These are phyloP conservation scores for Dynastes grantii DNA, from an alignment of 2,888 invertebrate genomes.

Conservation along the genomic window DNA sequence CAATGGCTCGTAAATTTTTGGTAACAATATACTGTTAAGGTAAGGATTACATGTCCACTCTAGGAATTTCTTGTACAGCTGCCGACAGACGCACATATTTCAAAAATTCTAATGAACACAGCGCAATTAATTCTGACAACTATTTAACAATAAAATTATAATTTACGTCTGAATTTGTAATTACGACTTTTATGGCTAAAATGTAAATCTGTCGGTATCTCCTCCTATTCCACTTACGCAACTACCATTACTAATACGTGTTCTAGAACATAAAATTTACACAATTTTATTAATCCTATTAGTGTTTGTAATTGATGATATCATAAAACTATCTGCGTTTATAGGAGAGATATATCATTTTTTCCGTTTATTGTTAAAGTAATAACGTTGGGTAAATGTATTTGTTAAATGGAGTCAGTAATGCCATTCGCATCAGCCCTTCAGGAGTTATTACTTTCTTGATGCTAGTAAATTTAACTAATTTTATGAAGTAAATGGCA, in stretches of 20 bases:
- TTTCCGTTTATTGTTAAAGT: slow-evolving; percentile 15
- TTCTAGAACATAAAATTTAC: slow-evolving; percentile 40
- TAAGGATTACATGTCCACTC: not conserved
- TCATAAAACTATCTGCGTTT: slow-evolving; percentile 27
- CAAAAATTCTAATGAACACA: slow-evolving; percentile 28
- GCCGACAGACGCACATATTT: slow-evolving; percentile 24
- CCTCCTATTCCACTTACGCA: slow-evolving; percentile 26
- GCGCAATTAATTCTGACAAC: slow-evolving; percentile 34
- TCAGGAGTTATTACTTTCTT: too few species aligned
- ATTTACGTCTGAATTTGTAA: slow-evolving; percentile 39
- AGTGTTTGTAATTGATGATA: slow-evolving; percentile 34
- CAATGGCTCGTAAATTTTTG: slow-evolving; percentile 23
- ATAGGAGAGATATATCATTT: slow-evolving; percentile 25
- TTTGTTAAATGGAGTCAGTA: not conserved
- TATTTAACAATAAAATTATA: slow-evolving; percentile 38
- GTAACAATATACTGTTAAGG: slow-evolving; percentile 7
- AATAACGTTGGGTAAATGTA: not conserved
- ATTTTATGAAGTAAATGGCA: too few species aligned
- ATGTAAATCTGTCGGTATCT: slow-evolving; percentile 30
- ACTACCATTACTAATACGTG: slow-evolving; percentile 33
- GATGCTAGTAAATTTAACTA: too few species aligned
- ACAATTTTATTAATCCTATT: slow-evolving; percentile 42
- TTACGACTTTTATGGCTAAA: slow-evolving; percentile 33
- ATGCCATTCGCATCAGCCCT: too few species aligned
- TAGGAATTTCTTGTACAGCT: not conserved